Percentiles rank a stretch among this genome's conserved stretches.
Evolutionary conservation across 2,797 vertebrate species (phyloP).

Genomic region (Onychomys torridus): DNA sequence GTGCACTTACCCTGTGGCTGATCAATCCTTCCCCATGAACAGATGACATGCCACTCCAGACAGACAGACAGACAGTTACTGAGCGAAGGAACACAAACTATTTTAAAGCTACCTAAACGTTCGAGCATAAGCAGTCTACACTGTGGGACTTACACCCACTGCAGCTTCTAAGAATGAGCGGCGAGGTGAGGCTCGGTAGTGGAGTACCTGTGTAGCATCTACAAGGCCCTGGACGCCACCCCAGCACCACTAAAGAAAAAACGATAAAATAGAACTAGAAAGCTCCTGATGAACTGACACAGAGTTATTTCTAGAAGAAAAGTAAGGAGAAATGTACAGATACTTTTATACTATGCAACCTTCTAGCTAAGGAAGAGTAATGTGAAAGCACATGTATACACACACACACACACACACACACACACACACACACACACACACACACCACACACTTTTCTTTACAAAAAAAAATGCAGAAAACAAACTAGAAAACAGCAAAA

Average conservation of each 20-base stretch:
- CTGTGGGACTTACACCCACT: neutral
- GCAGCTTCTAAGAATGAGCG: neutral
- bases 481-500: neutral
- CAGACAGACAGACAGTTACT: neutral
- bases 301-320: neutral
- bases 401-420: neutral
- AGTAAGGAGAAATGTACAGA: neutral
- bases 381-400: too few relatives aligned
- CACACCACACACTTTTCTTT: neutral
- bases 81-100: conserved; percentile 32
- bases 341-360: neutral
- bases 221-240: neutral
- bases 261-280: neutral
- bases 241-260: neutral
- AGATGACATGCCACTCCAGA: neutral
- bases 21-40: neutral
- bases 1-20: neutral
- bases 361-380: neutral
- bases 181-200: neutral
- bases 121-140: neutral
- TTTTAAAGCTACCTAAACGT: neutral
- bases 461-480: neutral
- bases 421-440: neutral
- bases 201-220: neutral
- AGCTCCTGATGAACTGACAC: neutral